Base-by-base conservation (phyloP, 2,113 vertebrate genomes). In the mouse (Mus musculus) region DNA sequence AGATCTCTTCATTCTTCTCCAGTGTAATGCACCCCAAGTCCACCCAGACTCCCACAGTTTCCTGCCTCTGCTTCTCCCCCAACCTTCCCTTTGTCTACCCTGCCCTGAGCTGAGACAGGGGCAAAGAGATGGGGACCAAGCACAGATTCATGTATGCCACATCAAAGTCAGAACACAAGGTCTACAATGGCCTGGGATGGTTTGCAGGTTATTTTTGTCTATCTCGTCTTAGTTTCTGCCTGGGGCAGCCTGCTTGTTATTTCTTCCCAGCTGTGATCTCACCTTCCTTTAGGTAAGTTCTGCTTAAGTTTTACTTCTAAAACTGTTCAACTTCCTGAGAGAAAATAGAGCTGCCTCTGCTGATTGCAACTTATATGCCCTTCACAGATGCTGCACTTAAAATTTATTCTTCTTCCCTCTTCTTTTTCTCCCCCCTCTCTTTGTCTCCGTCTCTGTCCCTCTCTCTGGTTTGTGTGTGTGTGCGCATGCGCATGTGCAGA, bases 101-200 rank as follows among this genome's bases (percentile, higher is more conserved):
- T 63, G 52, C 14, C 52, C 19, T 63, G 42, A 49, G 61, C 69
- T 54, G 10, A 8, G 46, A 16, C 13, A 52, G 8, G 12, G 61
- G 7, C 0, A 1, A 33, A 5, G 10, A 61, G 20, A 26, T 0
- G 7, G 1, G 26, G 24, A 2, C 0, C n/a, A 28, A 14, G 9
- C 5, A 16, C 12, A 59, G 20, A 84, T 69, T 78, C 22, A 0
- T 49, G 24, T 63, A 63, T 65, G 81, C 20, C 26, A n/a, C 73
- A 13, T 56, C 46, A 14, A 65, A 22, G 30, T 17, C 7, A 28
- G 26, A 89, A 7, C 13, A 0, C 54, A 78, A 12, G 39, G 71
- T 14, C 22, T 61, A 42, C 16, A 26, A 11, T 14, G 28, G 19
- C 17, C 30, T 33, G 10, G 19, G 20, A 16, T 69, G 42, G 22